Evolutionary conservation across 2,113 vertebrate species (phyloP).

Genomic region (Hymenochirus boettgeri): DNA sequence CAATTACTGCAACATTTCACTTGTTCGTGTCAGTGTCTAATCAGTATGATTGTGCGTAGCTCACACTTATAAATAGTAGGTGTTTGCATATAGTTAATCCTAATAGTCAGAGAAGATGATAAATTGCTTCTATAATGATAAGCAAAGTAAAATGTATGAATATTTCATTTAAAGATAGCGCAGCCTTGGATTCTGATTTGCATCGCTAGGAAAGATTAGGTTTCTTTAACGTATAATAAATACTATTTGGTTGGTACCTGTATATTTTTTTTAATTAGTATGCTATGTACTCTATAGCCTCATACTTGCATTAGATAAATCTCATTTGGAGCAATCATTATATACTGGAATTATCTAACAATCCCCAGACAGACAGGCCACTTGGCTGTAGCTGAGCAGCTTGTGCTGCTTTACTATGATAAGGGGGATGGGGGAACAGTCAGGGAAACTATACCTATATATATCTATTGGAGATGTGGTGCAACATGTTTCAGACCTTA

Average conservation of each 20-base stretch:
- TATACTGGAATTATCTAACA: too few species aligned
- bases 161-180: slow-evolving; percentile 13
- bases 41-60: slow-evolving; percentile 37
- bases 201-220: not conserved
- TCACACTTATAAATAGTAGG: slow-evolving; percentile 40
- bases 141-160: slow-evolving; percentile 34
- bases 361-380: too few species aligned
- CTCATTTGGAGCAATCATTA: too few species aligned
- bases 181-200: not conserved
- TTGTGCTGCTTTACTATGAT: too few species aligned
- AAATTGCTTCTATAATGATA: slow-evolving; percentile 35
- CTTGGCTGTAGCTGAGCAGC: too few species aligned
- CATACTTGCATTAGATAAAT: too few species aligned
- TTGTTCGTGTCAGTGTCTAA: slow-evolving; percentile 24
- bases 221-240: not conserved
- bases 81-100: slow-evolving; percentile 41
- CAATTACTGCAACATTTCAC: slow-evolving; percentile 33
- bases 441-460: too few species aligned
- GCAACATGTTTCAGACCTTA: too few species aligned
- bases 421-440: too few species aligned
- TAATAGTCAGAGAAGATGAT: slow-evolving; percentile 35
- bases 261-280: not conserved
- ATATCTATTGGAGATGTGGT: too few species aligned
- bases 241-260: not conserved
- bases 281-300: too few species aligned